These are phyloP conservation scores for Caracal caracal DNA, from an alignment of 2,113 vertebrate species.

Conservation along the genomic window DNA sequence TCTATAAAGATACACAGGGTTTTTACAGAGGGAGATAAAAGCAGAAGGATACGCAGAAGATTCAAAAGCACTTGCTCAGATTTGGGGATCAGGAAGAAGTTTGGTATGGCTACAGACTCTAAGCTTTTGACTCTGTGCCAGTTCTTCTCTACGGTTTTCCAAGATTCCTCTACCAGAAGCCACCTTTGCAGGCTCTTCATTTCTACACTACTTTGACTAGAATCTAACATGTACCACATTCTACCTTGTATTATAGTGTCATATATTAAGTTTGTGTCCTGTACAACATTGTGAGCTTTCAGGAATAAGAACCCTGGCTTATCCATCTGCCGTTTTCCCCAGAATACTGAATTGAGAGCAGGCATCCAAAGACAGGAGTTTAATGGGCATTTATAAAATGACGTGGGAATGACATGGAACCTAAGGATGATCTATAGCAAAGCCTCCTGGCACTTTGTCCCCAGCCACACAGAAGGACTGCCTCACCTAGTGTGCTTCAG, in stretches of 20 bases:
- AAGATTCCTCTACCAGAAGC: background rate
- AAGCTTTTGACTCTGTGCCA: background rate
- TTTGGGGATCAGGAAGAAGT: background rate
- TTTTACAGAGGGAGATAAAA: background rate
- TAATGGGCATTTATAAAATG: background rate
- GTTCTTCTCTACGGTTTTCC: background rate
- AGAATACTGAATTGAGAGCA: background rate
- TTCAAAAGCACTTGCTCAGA: background rate
- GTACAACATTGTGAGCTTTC: background rate
- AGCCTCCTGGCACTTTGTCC: background rate
- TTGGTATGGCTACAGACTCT: background rate
- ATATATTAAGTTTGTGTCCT: background rate
- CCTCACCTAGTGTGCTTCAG: background rate
- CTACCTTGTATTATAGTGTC: background rate
- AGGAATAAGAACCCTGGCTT: background rate
- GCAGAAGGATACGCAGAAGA: background rate
- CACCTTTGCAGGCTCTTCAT: background rate
- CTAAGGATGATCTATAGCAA: background rate
- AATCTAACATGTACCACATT: background rate
- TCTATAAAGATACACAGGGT: background rate
- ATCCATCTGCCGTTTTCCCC: background rate
- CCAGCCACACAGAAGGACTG: background rate
- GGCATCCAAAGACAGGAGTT: background rate
- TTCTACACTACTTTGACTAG: background rate
- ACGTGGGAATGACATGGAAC: background rate